Evolutionary conservation across 64 coral and sea anemone genomes (phyloP), one percentile per base, ranked within the genome.

Genomic region (Stichodactyla helianthus): DNA sequence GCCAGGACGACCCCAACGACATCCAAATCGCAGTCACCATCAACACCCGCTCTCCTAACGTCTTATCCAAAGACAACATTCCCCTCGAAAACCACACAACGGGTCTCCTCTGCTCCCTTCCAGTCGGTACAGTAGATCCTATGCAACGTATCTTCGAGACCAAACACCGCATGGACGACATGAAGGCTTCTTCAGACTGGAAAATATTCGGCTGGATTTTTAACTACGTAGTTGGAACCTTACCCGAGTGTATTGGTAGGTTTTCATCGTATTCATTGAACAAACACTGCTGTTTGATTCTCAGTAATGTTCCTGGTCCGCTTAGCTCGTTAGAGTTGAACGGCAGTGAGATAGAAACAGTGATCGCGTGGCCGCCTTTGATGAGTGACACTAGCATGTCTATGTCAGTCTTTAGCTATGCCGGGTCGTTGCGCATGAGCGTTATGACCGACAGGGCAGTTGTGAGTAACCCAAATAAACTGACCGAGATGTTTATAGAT

Each of bases 251-350:
- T 59, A 81, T 97, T 70, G 95, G 83, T 22, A 86, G 92, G 71
- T 93, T 97, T 70, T 93, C 84, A 10, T 89, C 87, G 12, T 91
- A 91, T 76, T 97, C 95, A 11, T 63, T 97, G 14, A 97, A 86
- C 27, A 77, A 82, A 12, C 95, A 97, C 59, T 91, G 91, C 64
- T 93, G 85, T 13, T 59, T 97, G 82, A 97, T 97, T 59, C 84
- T 97, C 20, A 93, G 91, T 77, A 97, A 97, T 67, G 88, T 97
- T 8, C 95, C 95, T 4, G 95, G 95, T 2, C 95, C 95, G 4
- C 82, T 97, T 26, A 90, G 86, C 14, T 68, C 83, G 27, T 61
- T 93, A 58, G 91, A 93, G 78, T 88, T 97, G 59, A 80, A 70
- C 2, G 86, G 95, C 6, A 87, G 92, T 57, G 83, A 88, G 44